These are phyloP conservation scores for Augiades crinisus DNA, from an alignment of 2,888 invertebrate species.

Conservation along the genomic window DNA sequence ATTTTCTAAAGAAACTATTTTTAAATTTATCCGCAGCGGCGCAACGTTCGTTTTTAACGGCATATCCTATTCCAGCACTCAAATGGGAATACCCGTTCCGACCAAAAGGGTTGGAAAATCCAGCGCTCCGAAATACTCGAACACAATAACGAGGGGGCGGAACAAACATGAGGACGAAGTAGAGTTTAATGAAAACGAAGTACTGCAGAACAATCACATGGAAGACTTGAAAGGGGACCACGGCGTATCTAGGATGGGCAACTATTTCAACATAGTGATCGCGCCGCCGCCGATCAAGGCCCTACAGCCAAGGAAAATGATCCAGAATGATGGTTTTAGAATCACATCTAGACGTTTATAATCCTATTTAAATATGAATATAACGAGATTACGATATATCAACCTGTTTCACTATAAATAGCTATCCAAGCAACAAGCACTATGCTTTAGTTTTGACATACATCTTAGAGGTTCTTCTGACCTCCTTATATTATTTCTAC, in stretches of 20 bases:
- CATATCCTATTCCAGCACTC: conserved; percentile 54
- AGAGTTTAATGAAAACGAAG: conserved; percentile 45
- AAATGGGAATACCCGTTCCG: conserved; percentile 74
- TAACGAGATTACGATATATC: no score
- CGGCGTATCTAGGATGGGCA: conserved; percentile 70
- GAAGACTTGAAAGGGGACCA: conserved; percentile 53
- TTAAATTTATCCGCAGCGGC: no score
- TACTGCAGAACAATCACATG: conserved; percentile 37
- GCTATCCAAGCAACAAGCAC: no score
- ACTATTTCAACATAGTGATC: conserved; percentile 75
- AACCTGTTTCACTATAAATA: no score
- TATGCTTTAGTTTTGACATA: no score
- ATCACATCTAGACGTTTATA: conserved; percentile 43
- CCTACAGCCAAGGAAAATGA: conserved; percentile 61
- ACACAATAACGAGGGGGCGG: conserved; percentile 40
- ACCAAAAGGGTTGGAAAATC: conserved; percentile 48
- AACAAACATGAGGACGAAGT: conserved; percentile 45
- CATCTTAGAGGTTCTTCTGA: no score
- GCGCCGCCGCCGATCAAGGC: conserved; percentile 73
- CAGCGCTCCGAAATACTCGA: conserved; percentile 39
- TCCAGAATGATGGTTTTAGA: conserved; percentile 48
- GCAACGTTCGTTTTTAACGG: conserved; percentile 7
- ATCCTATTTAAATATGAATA: no score
- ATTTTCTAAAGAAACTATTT: no score
- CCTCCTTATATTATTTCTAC: no score